Evolutionary conservation across 1,140 invertebrate species (phyloP), one percentile per base, ranked within the genome.

Genomic region (Venturia canescens): DNA sequence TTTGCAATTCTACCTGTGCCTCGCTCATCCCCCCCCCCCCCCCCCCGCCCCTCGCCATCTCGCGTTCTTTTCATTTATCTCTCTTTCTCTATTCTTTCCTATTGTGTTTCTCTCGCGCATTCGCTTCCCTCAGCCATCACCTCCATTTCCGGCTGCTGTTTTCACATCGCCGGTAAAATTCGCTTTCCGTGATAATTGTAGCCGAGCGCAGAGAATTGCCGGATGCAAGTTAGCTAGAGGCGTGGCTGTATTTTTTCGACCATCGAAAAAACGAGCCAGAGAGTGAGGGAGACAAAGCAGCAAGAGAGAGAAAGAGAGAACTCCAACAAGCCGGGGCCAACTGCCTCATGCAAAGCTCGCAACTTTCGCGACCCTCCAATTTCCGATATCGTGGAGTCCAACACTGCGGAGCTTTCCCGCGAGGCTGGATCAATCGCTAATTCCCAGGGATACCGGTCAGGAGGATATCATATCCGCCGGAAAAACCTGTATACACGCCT

Each of bases 311-410:
- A 16, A 63, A 71, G 21, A 48, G 70, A 23, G 53, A 44, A 23
- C 29, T 29, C 16, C 11, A 76, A 15, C 57, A n/a, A 70, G 7
- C 34, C n/a, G 34, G 75, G n/a, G 7, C n/a, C n/a, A 48, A 82
- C 26, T 66, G 26, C 16, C 72, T 29, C 26, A 66, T 70, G 67
- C 21, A 23, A 53, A 70, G 48, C 57, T 70, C 69, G n/a, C 66
- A 67, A 78, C 29, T 78, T 82, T 79, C 57, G 29, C 66, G 66
- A 74, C 53, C 76, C 76, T 23, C 44, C 80, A 78, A 82, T 82
- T 82, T 82, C 76, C 76, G 69, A 72, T 82, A 82, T 82, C 53
- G 80, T 34, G 78, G 26, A 31, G 13, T 31, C 66, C n/a, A 27
- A 29, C 66, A 31, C 29, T 21, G 66, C 29, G n/a, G n/a, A 29